Percentiles rank a stretch among this genome's conserved stretches.
Evolutionary conservation across 1,140 invertebrate species (phyloP).

Genomic region (Lasioglossum baleicum): DNA sequence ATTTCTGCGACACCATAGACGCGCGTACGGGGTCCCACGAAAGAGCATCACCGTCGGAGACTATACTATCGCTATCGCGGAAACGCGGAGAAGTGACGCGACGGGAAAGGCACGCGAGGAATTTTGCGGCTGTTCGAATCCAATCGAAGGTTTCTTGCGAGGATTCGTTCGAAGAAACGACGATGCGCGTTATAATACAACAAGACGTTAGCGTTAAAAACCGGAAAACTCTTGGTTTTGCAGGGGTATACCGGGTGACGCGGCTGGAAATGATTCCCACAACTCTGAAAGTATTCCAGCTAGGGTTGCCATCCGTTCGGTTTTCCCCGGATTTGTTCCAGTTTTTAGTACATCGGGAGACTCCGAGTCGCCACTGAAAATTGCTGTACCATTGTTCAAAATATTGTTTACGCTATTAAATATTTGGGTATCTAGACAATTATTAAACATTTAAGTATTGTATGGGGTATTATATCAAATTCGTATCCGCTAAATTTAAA

Average conservation of each 20-base stretch:
- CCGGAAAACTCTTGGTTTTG: not conserved
- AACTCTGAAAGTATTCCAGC: no score
- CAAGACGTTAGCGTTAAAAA: not conserved
- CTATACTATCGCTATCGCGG: not conserved
- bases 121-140: not conserved
- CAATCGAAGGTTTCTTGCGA: not conserved
- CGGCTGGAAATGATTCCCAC: not conserved
- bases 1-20: not conserved
- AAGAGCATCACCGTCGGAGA: not conserved
- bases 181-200: not conserved
- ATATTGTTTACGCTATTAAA: no score
- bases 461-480: no score
- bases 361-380: no score
- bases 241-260: not conserved
- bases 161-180: not conserved
- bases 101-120: slow-evolving; percentile 13
- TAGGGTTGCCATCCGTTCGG: no score
- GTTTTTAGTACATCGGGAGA: no score
- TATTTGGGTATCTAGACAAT: no score
- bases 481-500: no score
- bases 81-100: slow-evolving; percentile 30
- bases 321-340: no score
- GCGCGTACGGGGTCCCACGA: not conserved
- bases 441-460: no score
- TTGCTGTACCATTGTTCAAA: no score